These are phyloP conservation scores for Hassar affinis DNA, from an alignment of 2,113 vertebrate species.

Conservation along the genomic window DNA sequence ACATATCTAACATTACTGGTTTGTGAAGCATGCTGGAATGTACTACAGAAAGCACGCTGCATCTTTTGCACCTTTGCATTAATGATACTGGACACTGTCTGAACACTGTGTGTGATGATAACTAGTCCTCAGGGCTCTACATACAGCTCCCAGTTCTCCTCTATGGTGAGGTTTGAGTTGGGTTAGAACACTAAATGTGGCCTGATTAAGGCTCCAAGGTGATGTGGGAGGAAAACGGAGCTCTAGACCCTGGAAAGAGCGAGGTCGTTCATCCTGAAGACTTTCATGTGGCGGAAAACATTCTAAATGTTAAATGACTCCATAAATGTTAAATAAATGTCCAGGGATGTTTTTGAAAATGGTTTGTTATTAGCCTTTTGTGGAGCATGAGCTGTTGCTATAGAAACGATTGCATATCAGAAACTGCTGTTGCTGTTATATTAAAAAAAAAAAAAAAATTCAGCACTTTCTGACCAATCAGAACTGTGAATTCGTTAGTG, in stretches of 20 bases:
- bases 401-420: conserved; percentile 1
- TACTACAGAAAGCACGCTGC: not conserved
- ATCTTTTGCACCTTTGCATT: not conserved
- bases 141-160: not conserved
- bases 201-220: no score
- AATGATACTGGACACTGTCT: not conserved
- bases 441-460: no score
- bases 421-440: no score
- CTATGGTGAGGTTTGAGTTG: not conserved
- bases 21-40: not conserved
- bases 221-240: accelerated
- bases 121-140: not conserved
- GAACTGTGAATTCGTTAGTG: not conserved
- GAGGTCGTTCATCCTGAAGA: not conserved
- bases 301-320: not conserved
- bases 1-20: not conserved
- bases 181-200: not conserved
- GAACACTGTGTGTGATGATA: not conserved
- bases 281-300: not conserved
- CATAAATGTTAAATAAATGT: not conserved
- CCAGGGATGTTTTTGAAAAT: not conserved
- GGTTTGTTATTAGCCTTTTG: not conserved
- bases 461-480: no score
- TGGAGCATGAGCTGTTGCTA: not conserved
- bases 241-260: not conserved